Evolutionary conservation across 2,113 vertebrate genomes (phyloP), one percentile per base, ranked within the genome.

Genomic region (Mustelus asterias): DNA sequence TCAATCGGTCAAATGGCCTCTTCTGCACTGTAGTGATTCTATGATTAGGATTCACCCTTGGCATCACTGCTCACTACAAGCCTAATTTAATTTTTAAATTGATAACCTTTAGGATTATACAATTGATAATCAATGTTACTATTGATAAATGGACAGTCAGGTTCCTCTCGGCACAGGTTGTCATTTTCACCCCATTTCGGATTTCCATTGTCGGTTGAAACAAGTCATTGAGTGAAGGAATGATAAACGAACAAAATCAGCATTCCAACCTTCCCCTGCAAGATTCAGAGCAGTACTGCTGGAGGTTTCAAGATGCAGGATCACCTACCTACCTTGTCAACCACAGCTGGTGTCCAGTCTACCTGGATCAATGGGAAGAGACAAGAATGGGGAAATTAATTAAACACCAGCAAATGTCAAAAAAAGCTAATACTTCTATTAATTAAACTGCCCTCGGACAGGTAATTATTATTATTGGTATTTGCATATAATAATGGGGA

Each of bases 391-490:
- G 58, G 86, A 48, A 58, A 89, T 11, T 26, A 88, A 54, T 88
- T 54, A 54, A 9, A 29, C 37, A 88, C 85, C 16, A 26, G 20
- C 20, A 48, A 16, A 58, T 88, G 85, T 54, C 44, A 88, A 44
- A 14, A 89, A 89, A 89, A 89, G 10, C 86, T 89, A 58, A 89
- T 16, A 83, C n/a, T 83, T 83, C 78, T 83, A 83, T 83, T 83
- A 89, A 44, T 89, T 89, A 89, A 89, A 16, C 48, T 60, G 13
- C 2, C 44, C 44, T 54, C 10, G 44, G 44, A 88, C 41, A 48
- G 26, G 9, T 88, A 41, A 88, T 48, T 4, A 83, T 16, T 4
- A 83, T 16, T 18, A 80, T 16, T 41, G 16, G 10, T 18, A 83
- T 65, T 13, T 20, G 20, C 6, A 83, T 41, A 41, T 83, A 48